Evolutionary conservation across 2,113 vertebrate genomes (phyloP).

Genomic region (Coptodon bakossiorum): DNA sequence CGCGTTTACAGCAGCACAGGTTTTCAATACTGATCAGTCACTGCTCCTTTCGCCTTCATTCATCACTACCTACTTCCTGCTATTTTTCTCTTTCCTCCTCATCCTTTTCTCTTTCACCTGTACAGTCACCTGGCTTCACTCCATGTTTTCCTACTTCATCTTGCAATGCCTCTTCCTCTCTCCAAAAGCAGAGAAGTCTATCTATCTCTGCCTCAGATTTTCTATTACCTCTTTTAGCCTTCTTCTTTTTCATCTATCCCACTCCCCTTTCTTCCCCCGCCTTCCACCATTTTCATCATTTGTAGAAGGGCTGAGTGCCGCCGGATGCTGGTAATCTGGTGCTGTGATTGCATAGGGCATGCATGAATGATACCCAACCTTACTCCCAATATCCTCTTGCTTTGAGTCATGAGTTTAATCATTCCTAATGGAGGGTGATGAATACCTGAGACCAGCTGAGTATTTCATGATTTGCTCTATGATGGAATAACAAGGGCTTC

Average conservation of each 20-base stretch:
- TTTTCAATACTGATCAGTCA: conserved; percentile 70
- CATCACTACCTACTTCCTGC: conserved; percentile 51
- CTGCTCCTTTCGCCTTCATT: conserved; percentile 61
- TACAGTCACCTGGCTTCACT: background rate
- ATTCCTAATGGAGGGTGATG: conserved; percentile 53
- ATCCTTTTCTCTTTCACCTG: conserved; percentile 20
- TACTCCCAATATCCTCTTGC: conserved; percentile 40
- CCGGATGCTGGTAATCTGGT: conserved; percentile 49
- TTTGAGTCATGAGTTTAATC: conserved; percentile 53
- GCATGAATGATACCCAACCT: conserved; percentile 44
- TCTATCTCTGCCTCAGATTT: background rate
- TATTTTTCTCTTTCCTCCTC: conserved; percentile 16
- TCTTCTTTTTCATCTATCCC: background rate
- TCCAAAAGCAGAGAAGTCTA: background rate
- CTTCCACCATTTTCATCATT: conserved; percentile 21
- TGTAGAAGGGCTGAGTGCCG: conserved; percentile 18
- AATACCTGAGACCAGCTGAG: conserved; percentile 40
- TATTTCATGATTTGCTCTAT: conserved; percentile 17
- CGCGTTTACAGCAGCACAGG: conserved; percentile 59
- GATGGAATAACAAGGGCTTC: background rate
- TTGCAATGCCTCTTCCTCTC: background rate
- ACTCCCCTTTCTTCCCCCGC: background rate
- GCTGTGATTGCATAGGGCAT: conserved; percentile 46
- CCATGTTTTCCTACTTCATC: background rate
- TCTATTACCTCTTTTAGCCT: background rate